Conservation (phyloP, 2,888 invertebrate species). For the Cryptus armator region DNA sequence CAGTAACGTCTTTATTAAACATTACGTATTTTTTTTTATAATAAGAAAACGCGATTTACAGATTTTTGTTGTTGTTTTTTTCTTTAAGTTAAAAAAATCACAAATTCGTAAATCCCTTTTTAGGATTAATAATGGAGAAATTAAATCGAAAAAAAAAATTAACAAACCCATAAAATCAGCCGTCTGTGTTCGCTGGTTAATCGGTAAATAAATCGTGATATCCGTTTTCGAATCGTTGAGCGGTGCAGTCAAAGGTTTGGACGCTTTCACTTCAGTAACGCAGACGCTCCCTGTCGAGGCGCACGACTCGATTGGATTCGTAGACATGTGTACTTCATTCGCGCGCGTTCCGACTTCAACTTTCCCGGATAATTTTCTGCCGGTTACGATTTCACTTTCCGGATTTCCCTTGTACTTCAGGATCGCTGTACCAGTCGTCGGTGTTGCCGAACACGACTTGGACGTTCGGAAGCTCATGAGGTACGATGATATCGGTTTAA, state of each 20-base stretch:
- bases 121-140: neutral
- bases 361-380: conserved; percentile 45
- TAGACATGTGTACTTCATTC: conserved; percentile 75
- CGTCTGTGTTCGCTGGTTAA: conserved; percentile 87
- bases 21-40: too few species aligned
- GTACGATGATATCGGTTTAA: conserved; percentile 87
- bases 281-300: conserved; percentile 86
- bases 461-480: conserved; percentile 87
- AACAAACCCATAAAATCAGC: conserved; percentile 76
- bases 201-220: conserved; percentile 89
- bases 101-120: neutral
- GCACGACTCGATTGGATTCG: conserved; percentile 84
- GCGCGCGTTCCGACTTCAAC: conserved; percentile 43
- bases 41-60: too few species aligned
- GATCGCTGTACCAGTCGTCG: conserved; percentile 86
- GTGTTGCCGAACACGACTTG: conserved; percentile 85
- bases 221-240: conserved; percentile 86
- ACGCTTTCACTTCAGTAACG: conserved; percentile 87
- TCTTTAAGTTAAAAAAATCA: neutral
- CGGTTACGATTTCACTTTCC: conserved; percentile 60
- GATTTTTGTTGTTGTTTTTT: too few species aligned
- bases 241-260: conserved; percentile 86
- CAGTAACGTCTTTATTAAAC: neutral
- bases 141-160: conserved; percentile 5
- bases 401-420: conserved; percentile 84